Conservation (phyloP, 2,797 vertebrate genomes). For the Heliangelus exortis region DNA sequence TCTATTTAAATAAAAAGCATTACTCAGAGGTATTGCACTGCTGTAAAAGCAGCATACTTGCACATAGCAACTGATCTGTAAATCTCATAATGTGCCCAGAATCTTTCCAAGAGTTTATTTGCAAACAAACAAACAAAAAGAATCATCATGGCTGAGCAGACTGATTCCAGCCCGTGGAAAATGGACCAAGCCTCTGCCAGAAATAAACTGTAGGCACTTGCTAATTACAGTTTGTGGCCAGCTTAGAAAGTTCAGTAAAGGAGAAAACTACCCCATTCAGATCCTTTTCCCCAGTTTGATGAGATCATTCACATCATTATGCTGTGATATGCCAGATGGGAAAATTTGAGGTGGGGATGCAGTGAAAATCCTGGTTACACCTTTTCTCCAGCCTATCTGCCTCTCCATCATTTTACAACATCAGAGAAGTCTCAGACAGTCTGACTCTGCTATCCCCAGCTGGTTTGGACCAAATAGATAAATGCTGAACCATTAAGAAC, state of each 20-base stretch:
- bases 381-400: conserved; percentile 76
- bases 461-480: conserved; percentile 40
- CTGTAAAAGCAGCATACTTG: conserved; percentile 27
- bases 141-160: conserved; percentile 36
- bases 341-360: conserved; percentile 72
- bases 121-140: conserved; percentile 69
- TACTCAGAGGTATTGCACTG: conserved; percentile 44
- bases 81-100: conserved; percentile 32
- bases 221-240: conserved; percentile 59
- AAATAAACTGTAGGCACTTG: conserved; percentile 47
- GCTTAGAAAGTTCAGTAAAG: conserved; percentile 39
- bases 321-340: conserved; percentile 74
- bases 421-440: conserved; percentile 61
- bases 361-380: conserved; percentile 71
- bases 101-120: conserved; percentile 65
- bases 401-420: conserved; percentile 69
- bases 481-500: conserved; percentile 52
- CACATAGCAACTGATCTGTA: conserved; percentile 48
- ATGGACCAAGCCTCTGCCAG: conserved; percentile 52
- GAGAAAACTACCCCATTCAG: conserved; percentile 41
- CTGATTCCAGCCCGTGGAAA: conserved; percentile 29
- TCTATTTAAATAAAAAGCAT: conserved; percentile 49
- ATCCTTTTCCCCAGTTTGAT: conserved; percentile 51
- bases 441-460: conserved; percentile 40
- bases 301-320: conserved; percentile 69